These are phyloP conservation scores for Heterodera carotae DNA, from an alignment of 1,140 invertebrate genomes.

Conservation along the genomic window DNA sequence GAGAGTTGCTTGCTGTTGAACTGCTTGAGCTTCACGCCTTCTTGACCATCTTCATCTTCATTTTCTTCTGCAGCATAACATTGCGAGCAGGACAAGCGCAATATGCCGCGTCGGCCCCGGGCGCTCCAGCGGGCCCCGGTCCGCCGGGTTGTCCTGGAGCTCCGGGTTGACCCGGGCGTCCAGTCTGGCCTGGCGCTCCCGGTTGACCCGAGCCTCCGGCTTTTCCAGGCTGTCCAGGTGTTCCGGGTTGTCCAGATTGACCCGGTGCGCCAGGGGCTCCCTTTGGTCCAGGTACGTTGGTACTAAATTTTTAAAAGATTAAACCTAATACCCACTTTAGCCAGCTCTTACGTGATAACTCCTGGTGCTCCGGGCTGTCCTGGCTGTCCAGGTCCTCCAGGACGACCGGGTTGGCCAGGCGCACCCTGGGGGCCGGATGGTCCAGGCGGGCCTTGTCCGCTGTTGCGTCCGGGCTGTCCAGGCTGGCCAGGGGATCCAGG, in stretches of 20 bases:
- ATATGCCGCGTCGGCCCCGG: slow-evolving; percentile 8
- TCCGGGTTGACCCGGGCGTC: slow-evolving; percentile 28
- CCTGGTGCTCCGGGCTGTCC: slow-evolving; percentile 32
- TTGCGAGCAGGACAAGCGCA: neutral
- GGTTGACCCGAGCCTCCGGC: slow-evolving; percentile 7
- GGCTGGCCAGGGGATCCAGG: slow-evolving; percentile 25
- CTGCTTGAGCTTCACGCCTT: neutral
- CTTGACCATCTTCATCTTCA: neutral
- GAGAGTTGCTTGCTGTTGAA: neutral
- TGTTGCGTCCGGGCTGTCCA: slow-evolving; percentile 26
- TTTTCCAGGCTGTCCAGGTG: slow-evolving; percentile 1
- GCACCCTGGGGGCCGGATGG: slow-evolving; percentile 25
- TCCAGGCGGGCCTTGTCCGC: slow-evolving; percentile 31
- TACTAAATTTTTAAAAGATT: neutral
- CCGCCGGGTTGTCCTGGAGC: neutral
- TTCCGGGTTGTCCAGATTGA: slow-evolving; percentile 32
- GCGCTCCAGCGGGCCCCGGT: slow-evolving; percentile 2
- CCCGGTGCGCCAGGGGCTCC: slow-evolving; percentile 31
- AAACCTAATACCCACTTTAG: neutral
- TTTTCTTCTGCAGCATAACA: neutral
- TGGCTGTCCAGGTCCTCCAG: slow-evolving; percentile 39
- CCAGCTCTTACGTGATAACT: slow-evolving; percentile 10
- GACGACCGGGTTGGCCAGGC: slow-evolving; percentile 20
- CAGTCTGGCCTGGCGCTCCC: slow-evolving; percentile 25
- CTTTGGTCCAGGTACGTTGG: slow-evolving; percentile 22